Conservation (phyloP, 2,797 vertebrate species). For the Pseudochaenichthys georgianus region DNA sequence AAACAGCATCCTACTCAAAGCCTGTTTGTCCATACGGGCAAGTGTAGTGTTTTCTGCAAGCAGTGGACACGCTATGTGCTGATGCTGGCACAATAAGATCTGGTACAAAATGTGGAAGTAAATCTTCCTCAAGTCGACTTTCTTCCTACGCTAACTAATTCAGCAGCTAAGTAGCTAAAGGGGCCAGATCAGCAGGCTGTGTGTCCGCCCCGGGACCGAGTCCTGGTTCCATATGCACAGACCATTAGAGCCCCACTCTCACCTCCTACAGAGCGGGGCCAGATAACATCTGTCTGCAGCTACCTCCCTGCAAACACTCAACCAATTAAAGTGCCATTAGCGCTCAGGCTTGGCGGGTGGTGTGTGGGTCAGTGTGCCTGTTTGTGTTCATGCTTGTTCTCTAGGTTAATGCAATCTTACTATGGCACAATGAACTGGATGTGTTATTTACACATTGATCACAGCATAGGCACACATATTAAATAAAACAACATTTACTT, state of each 20-base stretch:
- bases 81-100: conserved; percentile 55
- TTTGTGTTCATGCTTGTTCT: conserved; percentile 53
- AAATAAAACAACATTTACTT: conserved; percentile 14
- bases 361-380: conserved; percentile 54
- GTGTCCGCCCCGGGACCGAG: conserved; percentile 51
- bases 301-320: conserved; percentile 70
- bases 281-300: conserved; percentile 75
- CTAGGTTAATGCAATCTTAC: conserved; percentile 31
- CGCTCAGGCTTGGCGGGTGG: conserved; percentile 49
- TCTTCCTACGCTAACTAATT: conserved; percentile 73
- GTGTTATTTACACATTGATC: conserved; percentile 27
- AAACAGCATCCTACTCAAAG: conserved; percentile 50
- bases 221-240: conserved; percentile 60
- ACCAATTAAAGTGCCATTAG: conserved; percentile 80
- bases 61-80: conserved; percentile 50
- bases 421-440: background rate
- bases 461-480: background rate
- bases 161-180: conserved; percentile 68
- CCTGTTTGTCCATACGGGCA: conserved; percentile 48
- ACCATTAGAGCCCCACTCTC: conserved; percentile 67
- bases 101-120: conserved; percentile 58
- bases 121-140: conserved; percentile 66
- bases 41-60: conserved; percentile 39
- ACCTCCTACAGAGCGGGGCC: conserved; percentile 66
- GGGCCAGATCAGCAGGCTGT: conserved; percentile 62